A percentile compares a stretch with the other conserved stretches of the same genome.
phyloP scores from a whole-genome alignment of 2,888 invertebrate species.

The Malthinus seriepunctatus region DNA sequence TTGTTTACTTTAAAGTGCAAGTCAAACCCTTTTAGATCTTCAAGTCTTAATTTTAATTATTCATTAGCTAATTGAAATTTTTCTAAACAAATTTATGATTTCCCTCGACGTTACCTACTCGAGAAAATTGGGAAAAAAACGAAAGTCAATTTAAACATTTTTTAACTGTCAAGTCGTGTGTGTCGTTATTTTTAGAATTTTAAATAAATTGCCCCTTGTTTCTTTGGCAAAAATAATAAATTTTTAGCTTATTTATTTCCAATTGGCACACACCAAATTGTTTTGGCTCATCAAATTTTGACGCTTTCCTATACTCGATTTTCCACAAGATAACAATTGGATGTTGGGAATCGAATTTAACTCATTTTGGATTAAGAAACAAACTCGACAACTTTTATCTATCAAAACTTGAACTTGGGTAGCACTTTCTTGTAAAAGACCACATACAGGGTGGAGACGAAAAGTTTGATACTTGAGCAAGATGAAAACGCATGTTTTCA shows the following conservation, averaged over 20 bases:
- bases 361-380: neutral
- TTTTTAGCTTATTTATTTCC: constrained; percentile 6
- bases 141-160: neutral
- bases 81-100: neutral
- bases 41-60: too few species aligned
- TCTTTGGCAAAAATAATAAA: constrained; percentile 6
- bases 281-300: neutral
- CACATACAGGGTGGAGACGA: too few species aligned
- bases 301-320: neutral
- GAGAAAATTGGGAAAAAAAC: neutral
- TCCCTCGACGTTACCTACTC: neutral
- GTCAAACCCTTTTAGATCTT: too few species aligned
- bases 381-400: too few species aligned
- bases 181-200: constrained; percentile 7
- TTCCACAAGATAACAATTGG: too few species aligned
- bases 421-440: too few species aligned
- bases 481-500: too few species aligned
- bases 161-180: constrained; percentile 2
- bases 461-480: too few species aligned
- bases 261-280: constrained; percentile 2
- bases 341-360: neutral
- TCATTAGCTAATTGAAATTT: too few species aligned
- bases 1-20: too few species aligned
- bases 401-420: too few species aligned
- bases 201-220: neutral